A percentile compares a stretch with the other conserved stretches of the same genome.
Evolutionary conservation across 2,888 invertebrate genomes (phyloP).

Genomic region (Eilema caniola): DNA sequence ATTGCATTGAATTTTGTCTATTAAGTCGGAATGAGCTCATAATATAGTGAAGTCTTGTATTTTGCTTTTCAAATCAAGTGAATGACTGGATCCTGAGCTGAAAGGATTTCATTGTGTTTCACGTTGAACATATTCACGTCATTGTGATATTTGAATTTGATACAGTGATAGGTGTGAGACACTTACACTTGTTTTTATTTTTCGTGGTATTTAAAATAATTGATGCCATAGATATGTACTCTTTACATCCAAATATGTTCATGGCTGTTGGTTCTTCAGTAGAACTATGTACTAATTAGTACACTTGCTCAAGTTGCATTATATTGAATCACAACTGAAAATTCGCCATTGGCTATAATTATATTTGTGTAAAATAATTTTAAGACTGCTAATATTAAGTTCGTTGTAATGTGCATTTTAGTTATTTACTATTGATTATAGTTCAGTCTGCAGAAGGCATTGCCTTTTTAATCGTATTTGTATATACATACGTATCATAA

Average conservation of each 20-base stretch:
- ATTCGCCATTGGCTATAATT: constrained; percentile 11
- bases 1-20: too few species aligned
- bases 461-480: constrained; percentile 19
- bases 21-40: too few species aligned
- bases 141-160: too few species aligned
- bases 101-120: too few species aligned
- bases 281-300: not conserved
- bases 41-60: too few species aligned
- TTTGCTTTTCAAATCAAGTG: too few species aligned
- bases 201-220: not conserved
- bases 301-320: constrained; percentile 16
- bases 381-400: constrained; percentile 64
- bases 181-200: not conserved
- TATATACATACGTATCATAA: constrained; percentile 26
- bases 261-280: not conserved
- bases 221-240: not conserved
- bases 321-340: not conserved
- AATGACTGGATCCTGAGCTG: too few species aligned
- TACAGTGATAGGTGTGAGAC: too few species aligned
- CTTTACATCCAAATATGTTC: not conserved
- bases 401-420: constrained; percentile 52
- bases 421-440: constrained; percentile 36
- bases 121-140: too few species aligned
- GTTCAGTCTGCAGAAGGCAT: constrained; percentile 9
- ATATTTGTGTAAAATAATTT: constrained; percentile 51